Conservation (phyloP, 2,888 invertebrate species). For the Podabrus alpinus region DNA sequence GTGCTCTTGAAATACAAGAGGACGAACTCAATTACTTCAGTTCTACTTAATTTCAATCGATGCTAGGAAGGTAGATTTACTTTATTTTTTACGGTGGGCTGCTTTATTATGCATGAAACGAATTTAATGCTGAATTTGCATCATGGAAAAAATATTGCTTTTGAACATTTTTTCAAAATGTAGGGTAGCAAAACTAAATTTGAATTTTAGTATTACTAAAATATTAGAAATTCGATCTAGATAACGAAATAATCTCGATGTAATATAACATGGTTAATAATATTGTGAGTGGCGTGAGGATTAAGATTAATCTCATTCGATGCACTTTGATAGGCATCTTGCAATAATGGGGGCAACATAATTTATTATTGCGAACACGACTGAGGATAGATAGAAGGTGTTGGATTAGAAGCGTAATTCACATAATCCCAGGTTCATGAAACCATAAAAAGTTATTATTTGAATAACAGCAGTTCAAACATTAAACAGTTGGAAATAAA, state of each 20-base stretch:
- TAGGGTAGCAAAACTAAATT: not conserved
- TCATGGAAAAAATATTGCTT: too few relatives aligned
- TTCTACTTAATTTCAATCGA: conserved; percentile 4
- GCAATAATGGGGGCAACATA: not conserved
- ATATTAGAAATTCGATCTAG: not conserved
- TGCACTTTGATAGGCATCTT: not conserved
- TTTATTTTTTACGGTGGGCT: not conserved
- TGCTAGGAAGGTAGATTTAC: not conserved
- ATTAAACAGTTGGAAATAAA: not conserved
- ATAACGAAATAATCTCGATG: not conserved
- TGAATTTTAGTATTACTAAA: not conserved
- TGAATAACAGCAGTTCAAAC: too few relatives aligned
- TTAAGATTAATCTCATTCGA: not conserved
- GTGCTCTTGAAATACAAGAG: conserved; percentile 31
- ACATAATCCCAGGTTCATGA: not conserved
- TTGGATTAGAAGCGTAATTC: not conserved
- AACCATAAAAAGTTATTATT: not conserved
- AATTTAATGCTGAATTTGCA: too few relatives aligned
- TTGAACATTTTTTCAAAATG: too few relatives aligned
- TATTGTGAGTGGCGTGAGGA: not conserved
- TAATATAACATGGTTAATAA: not conserved
- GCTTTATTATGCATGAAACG: not conserved
- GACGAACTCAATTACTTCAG: conserved; percentile 9
- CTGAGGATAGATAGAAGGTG: not conserved
- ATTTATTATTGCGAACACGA: not conserved